Conservation (phyloP, 1,140 invertebrate genomes). For the Lethrus apterus region DNA sequence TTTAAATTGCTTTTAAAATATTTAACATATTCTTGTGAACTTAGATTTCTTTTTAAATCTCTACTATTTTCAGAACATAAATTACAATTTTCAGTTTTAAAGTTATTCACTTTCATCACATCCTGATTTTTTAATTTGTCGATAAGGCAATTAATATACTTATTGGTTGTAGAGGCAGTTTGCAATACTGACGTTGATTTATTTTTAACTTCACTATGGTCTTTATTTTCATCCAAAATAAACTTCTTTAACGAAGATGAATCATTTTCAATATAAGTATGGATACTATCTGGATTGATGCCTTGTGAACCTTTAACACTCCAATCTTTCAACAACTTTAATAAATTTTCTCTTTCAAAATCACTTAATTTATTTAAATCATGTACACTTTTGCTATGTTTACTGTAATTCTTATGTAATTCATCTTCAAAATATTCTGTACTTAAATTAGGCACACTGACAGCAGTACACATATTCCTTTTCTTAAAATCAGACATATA, state of each 20-base stretch:
- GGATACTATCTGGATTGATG: conserved; percentile 12
- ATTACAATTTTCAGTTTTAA: too few relatives aligned
- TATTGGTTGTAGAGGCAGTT: too few relatives aligned
- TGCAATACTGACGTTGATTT: too few relatives aligned
- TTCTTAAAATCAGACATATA: conserved; percentile 18
- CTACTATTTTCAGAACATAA: too few relatives aligned
- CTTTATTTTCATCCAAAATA: background rate
- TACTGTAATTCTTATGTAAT: conserved; percentile 8
- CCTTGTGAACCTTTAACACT: conserved; percentile 41
- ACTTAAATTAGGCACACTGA: conserved; percentile 30
- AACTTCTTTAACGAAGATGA: conserved; percentile 1
- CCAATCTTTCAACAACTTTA: conserved; percentile 50
- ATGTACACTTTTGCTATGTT: conserved; percentile 1
- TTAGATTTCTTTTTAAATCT: conserved; percentile 4
- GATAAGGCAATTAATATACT: too few relatives aligned
- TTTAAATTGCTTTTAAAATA: conserved; percentile 18
- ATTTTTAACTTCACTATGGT: too few relatives aligned
- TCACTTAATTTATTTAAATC: conserved; percentile 35
- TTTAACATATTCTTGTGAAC: conserved; percentile 4
- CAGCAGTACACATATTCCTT: conserved; percentile 19
- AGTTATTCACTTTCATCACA: too few relatives aligned
- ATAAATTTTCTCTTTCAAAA: conserved; percentile 44
- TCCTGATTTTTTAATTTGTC: too few relatives aligned
- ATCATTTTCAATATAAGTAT: background rate
- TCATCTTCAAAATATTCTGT: too few relatives aligned